These are phyloP conservation scores for Carassius carassius DNA, from an alignment of 2,113 vertebrate genomes.

Conservation along the genomic window DNA sequence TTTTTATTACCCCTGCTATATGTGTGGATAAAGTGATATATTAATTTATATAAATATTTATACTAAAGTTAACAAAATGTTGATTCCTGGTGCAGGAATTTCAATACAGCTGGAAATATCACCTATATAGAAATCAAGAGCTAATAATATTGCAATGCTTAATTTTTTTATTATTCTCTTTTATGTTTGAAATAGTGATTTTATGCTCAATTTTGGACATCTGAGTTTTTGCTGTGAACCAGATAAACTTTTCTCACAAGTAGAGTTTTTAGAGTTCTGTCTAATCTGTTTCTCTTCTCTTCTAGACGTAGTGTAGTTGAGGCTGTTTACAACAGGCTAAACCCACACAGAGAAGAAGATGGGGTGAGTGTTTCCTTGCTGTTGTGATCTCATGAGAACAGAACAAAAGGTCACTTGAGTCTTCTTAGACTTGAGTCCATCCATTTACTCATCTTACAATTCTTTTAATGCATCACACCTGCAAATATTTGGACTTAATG, in stretches of 20 bases:
- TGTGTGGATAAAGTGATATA: neutral
- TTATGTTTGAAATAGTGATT: neutral
- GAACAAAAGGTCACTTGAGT: neutral
- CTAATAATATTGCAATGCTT: neutral
- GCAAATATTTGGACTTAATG: neutral
- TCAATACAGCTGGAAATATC: too few relatives aligned
- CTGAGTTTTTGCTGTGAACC: neutral
- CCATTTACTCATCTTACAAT: conserved; percentile 5
- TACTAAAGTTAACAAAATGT: too few relatives aligned
- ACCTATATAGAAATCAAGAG: neutral
- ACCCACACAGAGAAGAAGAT: conserved; percentile 98
- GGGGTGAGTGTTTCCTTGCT: conserved; percentile 84
- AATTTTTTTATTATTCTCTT: neutral
- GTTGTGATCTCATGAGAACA: conserved; percentile 28
- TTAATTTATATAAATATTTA: neutral
- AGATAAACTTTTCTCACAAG: neutral
- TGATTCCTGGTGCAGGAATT: too few relatives aligned
- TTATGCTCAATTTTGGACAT: neutral
- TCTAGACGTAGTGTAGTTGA: conserved; percentile 95
- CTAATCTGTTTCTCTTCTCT: conserved; percentile 41
- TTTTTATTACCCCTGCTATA: neutral
- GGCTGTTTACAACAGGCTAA: conserved; percentile 97
- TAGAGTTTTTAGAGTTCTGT: neutral
- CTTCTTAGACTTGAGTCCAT: conserved; percentile 15
- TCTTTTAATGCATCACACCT: neutral